Percentiles rank a stretch among this genome's conserved stretches.
Evolutionary conservation across 1,140 invertebrate genomes (phyloP).

Genomic region (Penaeus vannamei): DNA sequence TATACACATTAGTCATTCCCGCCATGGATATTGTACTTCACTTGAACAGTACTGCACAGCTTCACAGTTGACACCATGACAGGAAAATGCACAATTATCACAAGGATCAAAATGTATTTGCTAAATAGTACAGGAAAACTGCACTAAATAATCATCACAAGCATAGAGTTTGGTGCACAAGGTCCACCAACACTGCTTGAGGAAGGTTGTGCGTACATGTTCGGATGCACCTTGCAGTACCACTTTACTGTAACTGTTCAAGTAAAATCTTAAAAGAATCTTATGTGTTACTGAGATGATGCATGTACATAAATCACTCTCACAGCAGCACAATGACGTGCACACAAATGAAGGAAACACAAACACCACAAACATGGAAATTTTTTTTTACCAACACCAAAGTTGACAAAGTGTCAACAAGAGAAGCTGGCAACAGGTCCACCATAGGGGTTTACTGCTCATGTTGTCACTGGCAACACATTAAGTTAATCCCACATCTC

Average conservation of each 20-base stretch:
- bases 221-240: conserved; percentile 30
- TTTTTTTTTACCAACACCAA: conserved; percentile 54
- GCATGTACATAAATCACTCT: conserved; percentile 39
- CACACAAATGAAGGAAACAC: conserved; percentile 58
- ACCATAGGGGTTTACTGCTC: conserved; percentile 63
- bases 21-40: conserved; percentile 7
- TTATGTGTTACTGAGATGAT: conserved; percentile 17
- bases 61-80: conserved; percentile 47
- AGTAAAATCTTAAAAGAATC: conserved; percentile 43
- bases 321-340: conserved; percentile 55
- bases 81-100: conserved; percentile 46
- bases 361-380: conserved; percentile 56
- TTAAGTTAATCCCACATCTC: conserved; percentile 48
- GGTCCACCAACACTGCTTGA: conserved; percentile 36
- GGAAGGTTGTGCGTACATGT: conserved; percentile 25
- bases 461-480: conserved; percentile 64
- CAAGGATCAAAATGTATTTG: conserved; percentile 54
- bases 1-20: conserved; percentile 26
- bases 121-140: conserved; percentile 41
- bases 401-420: conserved; percentile 53
- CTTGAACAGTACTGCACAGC: conserved; percentile 3
- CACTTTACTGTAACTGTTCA: conserved; percentile 39
- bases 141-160: conserved; percentile 31
- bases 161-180: conserved; percentile 45
- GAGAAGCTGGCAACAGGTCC: conserved; percentile 57